phyloP scores from a whole-genome alignment of 1,140 invertebrate genomes.

The Temnothorax longispinosus region DNA sequence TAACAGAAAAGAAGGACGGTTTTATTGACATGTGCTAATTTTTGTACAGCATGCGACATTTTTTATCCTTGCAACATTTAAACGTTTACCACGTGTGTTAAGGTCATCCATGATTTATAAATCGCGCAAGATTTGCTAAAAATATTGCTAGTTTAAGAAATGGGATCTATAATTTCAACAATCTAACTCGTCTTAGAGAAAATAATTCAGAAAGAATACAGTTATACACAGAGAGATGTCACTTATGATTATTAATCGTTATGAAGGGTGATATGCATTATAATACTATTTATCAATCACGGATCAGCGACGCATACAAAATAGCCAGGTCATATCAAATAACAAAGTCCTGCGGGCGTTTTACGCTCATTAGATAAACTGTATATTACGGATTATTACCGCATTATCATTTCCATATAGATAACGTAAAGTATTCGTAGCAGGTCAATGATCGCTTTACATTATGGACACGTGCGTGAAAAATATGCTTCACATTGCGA shows the following conservation, averaged over 20 bases:
- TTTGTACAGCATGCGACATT: not conserved
- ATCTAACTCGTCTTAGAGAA: not conserved
- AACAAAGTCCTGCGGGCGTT: not conserved
- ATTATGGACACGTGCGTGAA: not conserved
- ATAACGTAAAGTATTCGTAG: not conserved
- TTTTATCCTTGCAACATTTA: not conserved
- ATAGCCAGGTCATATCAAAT: not conserved
- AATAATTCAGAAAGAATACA: not conserved
- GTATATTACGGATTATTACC: not conserved
- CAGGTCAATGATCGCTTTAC: not conserved
- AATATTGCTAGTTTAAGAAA: not conserved
- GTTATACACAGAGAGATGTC: not conserved
- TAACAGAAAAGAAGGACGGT: slow-evolving; percentile 21
- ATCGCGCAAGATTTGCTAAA: not conserved
- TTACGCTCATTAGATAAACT: slow-evolving; percentile 18
- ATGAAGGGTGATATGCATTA: not conserved
- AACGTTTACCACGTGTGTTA: not conserved
- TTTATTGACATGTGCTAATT: not conserved
- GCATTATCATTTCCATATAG: slow-evolving; percentile 30
- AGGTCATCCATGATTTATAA: not conserved
- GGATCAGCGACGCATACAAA: not conserved
- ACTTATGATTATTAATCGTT: not conserved
- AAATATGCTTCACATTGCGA: not conserved
- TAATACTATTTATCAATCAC: not conserved
- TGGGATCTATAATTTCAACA: not conserved